Evolutionary conservation across 2,797 vertebrate genomes (phyloP), one percentile per base, ranked within the genome.

Genomic region (Hyperoplus immaculatus): DNA sequence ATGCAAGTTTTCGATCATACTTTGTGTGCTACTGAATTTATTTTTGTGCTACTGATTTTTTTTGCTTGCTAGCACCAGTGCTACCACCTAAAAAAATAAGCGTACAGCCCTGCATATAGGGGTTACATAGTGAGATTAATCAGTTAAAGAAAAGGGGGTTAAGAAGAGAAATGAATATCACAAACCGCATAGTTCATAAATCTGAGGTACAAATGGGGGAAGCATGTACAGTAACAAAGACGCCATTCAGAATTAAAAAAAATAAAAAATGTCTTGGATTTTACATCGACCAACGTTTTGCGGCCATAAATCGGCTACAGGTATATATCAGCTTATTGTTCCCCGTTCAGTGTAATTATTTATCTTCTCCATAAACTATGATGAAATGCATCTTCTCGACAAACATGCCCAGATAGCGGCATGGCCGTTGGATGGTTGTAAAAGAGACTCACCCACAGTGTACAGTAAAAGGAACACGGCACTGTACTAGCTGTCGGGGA

Each of bases 101-200:
- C n/a, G n/a, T n/a, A n/a, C n/a, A n/a, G n/a, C n/a, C n/a, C n/a
- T n/a, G n/a, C 1, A 4, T 29, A 75, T 53, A 72, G 29, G 29
- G 29, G 29, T 29, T 86, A 88, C 90, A 89, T 85, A 83, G 65
- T 61, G 68, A 86, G 84, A 88, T 94, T 93, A 87, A 94, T 91
- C 85, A 88, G 84, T 82, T 78, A 77, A 86, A 88, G 83, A 77
- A 81, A 90, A 78, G 41, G 64, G 66, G 83, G 81, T 88, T 80
- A 90, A 78, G 82, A 86, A 81, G 87, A 86, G 76, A 49, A 87
- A 89, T 88, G 75, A 67, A 77, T 75, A 84, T 80, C 70, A 42
- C 65, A 75, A 82, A 72, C 60, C 69, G n/a, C n/a, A n/a, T n/a
- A 87, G 84, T 87, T 88, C 86, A 93, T 86, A 83, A 92, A 93